phyloP scores from a whole-genome alignment of 2,797 vertebrate species.

The Anisognathus igniventris region DNA sequence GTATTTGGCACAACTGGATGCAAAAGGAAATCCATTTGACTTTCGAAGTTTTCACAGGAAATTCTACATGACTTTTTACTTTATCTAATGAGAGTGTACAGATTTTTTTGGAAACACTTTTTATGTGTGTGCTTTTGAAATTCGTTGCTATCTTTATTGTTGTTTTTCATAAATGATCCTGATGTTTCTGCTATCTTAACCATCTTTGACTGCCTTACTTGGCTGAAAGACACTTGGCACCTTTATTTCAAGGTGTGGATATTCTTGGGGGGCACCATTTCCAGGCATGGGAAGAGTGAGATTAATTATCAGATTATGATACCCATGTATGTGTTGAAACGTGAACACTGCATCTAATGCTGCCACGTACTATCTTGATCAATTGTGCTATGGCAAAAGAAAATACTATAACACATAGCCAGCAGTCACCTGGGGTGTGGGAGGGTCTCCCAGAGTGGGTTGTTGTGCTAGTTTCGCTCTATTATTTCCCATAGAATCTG shows the following conservation, averaged over 20 bases:
- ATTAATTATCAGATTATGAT: not conserved
- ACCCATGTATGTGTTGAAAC: not conserved
- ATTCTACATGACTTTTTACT: not conserved
- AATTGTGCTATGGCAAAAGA: not conserved
- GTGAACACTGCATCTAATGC: not conserved
- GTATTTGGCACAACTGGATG: not conserved
- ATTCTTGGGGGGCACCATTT: not conserved
- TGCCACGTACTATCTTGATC: not conserved
- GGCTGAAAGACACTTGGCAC: not conserved
- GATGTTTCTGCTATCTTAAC: not conserved
- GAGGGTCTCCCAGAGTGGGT: not conserved
- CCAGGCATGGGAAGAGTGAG: not conserved
- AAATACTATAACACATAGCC: not conserved
- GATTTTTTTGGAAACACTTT: not conserved
- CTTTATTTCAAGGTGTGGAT: not conserved
- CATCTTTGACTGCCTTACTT: not conserved
- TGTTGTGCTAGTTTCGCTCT: not conserved
- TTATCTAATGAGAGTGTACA: not conserved
- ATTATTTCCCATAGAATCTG: not conserved
- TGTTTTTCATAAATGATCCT: not conserved
- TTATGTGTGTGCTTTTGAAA: not conserved
- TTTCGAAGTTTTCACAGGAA: not conserved
- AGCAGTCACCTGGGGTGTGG: not conserved
- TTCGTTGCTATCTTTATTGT: not conserved
- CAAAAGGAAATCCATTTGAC: not conserved